Evolutionary conservation across 2,113 vertebrate species (phyloP), one percentile per base, ranked within the genome.

Genomic region (Rhea americana): DNA sequence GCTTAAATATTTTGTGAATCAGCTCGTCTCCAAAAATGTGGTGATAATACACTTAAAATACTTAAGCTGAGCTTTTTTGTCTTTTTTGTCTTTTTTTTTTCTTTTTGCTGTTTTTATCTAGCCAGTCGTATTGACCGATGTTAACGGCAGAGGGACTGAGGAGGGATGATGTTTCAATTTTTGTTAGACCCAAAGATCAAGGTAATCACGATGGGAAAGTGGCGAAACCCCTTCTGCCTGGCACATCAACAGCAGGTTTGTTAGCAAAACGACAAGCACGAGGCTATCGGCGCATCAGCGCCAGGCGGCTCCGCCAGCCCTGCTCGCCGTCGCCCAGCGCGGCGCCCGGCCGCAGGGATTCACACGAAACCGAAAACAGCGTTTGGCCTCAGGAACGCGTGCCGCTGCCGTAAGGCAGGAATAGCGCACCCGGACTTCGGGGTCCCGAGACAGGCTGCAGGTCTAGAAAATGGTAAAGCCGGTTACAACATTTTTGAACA

Each of bases 191-290:
- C 85, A 65, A 89, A 94, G 85, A 91, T 87, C 65, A 73, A 92
- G 78, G 91, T 91, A 90, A 61, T 70, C 25, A 61, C 61, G 74
- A 87, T 15, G 15, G 37, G 66, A 72, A 94, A 84, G 77, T 84
- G 74, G 81, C 84, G 81, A 92, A 91, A 71, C 45, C 71, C 87
- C 90, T 89, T 79, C 85, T 76, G 91, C 80, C 94, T 93, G 85
- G 85, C 91, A 76, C 51, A 3, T 68, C 66, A 73, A 73, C 79
- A 85, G 85, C 93, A 94, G 93, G 78, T 93, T 87, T 94, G 93
- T 91, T 92, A 91, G 89, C 79, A 89, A 91, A 84, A 92, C 87
- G 87, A 87, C 81, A 92, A 78, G 84, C 61, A 47, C 5, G 0
- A 68, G 94, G 93, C 84, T 89, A 76, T 79, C 91, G 25, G 91